phyloP scores from a whole-genome alignment of 2,113 vertebrate species.

The Athene noctua region DNA sequence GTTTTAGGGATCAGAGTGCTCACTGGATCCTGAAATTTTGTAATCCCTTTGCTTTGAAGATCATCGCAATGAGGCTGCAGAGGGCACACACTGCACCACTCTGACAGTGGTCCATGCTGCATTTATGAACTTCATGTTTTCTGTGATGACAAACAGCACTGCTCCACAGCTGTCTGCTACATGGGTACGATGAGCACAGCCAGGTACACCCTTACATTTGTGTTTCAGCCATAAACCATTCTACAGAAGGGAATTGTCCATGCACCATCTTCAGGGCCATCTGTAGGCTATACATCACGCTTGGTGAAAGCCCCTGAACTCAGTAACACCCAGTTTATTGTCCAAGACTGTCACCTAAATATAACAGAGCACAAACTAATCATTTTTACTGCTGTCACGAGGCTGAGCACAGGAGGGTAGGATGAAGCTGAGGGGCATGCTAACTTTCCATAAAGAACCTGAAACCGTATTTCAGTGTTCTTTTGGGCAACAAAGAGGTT shows the following conservation, averaged over 20 bases:
- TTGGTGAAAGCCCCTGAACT: constrained; percentile 29
- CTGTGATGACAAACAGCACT: neutral
- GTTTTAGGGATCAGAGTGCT: neutral
- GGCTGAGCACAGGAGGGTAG: neutral
- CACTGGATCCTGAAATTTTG: neutral
- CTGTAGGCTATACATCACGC: neutral
- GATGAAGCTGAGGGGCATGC: neutral
- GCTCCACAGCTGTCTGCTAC: neutral
- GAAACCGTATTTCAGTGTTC: neutral
- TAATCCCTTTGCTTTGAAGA: neutral
- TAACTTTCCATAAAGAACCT: neutral
- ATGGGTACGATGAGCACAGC: neutral
- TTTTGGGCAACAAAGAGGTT: neutral
- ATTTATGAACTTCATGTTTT: neutral
- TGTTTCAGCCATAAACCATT: neutral
- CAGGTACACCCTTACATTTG: neutral
- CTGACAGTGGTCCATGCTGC: neutral
- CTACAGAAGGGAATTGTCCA: neutral
- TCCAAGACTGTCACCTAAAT: constrained; percentile 34
- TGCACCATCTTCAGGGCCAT: constrained; percentile 1
- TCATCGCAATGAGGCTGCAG: neutral
- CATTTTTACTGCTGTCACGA: constrained; percentile 11
- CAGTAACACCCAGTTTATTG: constrained; percentile 1
- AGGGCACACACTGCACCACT: neutral
- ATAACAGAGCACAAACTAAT: constrained; percentile 26